Conservation (phyloP, 23 tunicate genomes). For the Ciona savignyi region DNA sequence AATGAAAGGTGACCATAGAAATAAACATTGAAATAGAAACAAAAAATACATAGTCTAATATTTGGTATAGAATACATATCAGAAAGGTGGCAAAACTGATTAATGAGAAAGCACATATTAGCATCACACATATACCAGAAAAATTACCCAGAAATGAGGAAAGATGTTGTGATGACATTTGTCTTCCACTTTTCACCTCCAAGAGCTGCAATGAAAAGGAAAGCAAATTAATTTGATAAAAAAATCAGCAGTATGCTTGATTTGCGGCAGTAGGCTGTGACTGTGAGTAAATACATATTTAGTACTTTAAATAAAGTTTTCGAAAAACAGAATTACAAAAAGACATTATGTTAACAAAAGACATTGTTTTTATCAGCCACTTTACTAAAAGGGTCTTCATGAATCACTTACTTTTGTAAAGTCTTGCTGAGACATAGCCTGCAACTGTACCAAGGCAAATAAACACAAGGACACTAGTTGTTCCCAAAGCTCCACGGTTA, state of each 20-base stretch:
- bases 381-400: too few relatives aligned
- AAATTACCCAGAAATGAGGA: constrained; percentile 96
- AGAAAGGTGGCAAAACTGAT: too few relatives aligned
- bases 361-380: background rate
- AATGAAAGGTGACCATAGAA: too few relatives aligned
- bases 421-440: constrained; percentile 80
- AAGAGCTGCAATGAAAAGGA: constrained; percentile 42
- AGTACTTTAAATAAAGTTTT: too few relatives aligned
- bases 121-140: too few relatives aligned
- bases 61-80: too few relatives aligned
- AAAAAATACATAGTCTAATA: too few relatives aligned
- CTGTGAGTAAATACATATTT: background rate
- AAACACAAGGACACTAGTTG: constrained; percentile 78
- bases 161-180: constrained; percentile 93
- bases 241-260: background rate
- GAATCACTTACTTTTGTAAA: constrained; percentile 80
- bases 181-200: constrained; percentile 99
- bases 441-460: constrained; percentile 66
- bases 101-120: too few relatives aligned
- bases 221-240: too few relatives aligned
- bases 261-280: background rate
- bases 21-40: too few relatives aligned
- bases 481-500: constrained; percentile 97
- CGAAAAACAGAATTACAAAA: background rate
- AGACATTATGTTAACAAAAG: background rate